phyloP scores from a whole-genome alignment of 1,140 invertebrate genomes.

The Luehdorfia chinensis region DNA sequence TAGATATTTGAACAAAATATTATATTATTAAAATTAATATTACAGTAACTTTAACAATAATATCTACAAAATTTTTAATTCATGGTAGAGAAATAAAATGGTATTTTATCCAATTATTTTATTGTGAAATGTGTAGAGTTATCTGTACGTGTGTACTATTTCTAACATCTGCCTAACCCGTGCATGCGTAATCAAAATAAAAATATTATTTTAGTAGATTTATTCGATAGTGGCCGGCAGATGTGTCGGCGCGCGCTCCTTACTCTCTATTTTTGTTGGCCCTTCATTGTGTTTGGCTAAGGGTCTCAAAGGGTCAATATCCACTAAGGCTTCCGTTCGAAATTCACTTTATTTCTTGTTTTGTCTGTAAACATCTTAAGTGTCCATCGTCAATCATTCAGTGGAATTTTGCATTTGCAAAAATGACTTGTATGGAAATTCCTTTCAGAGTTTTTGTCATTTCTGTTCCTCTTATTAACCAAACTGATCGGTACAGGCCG shows the following conservation, averaged over 20 bases:
- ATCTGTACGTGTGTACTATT: slow-evolving; percentile 1
- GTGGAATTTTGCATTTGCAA: slow-evolving; percentile 45
- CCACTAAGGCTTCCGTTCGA: slow-evolving; percentile 63
- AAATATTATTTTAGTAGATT: slow-evolving; percentile 77
- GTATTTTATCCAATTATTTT: too few species aligned
- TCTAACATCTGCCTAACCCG: slow-evolving; percentile 71
- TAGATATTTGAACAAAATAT: too few species aligned
- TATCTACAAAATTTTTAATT: too few species aligned
- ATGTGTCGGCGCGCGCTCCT: slow-evolving; percentile 59
- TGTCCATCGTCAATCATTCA: slow-evolving; percentile 46
- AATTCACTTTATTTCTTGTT: slow-evolving; percentile 56
- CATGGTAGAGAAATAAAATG: too few species aligned
- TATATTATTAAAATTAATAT: too few species aligned
- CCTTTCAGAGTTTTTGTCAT: neutral
- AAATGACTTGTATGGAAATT: slow-evolving; percentile 23
- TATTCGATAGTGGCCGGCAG: slow-evolving; percentile 73
- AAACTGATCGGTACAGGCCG: neutral
- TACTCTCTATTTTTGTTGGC: slow-evolving; percentile 66
- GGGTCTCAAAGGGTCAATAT: slow-evolving; percentile 66
- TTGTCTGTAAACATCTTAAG: slow-evolving; percentile 63
- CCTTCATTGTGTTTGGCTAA: slow-evolving; percentile 63
- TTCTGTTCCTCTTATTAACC: neutral
- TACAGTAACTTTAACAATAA: too few species aligned
- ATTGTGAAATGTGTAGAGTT: too few species aligned
- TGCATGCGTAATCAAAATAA: slow-evolving; percentile 74